Conservation (phyloP, 2,888 invertebrate species). For the Acronicta alni region DNA sequence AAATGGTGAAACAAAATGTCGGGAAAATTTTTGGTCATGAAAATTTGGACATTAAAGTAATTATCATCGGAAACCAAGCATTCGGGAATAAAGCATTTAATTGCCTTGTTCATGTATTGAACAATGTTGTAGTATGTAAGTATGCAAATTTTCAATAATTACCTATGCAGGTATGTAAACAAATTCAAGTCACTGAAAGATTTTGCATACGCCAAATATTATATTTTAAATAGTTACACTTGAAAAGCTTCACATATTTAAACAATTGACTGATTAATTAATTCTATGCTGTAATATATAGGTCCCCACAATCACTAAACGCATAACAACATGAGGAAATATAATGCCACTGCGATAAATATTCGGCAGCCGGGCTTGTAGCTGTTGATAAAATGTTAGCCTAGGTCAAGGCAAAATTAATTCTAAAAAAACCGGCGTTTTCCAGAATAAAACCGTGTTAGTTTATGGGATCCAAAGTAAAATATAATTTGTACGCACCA, state of each 20-base stretch:
- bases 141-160: neutral
- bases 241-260: neutral
- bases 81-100: neutral
- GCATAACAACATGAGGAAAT: constrained; percentile 51
- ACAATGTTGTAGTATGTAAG: neutral
- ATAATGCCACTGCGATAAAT: constrained; percentile 63
- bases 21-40: constrained; percentile 4
- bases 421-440: constrained; percentile 53
- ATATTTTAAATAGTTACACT: neutral
- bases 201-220: constrained; percentile 12
- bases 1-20: constrained; percentile 11
- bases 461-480: constrained; percentile 31
- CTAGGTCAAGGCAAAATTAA: constrained; percentile 83
- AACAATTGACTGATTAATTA: neutral
- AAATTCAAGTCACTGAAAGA: constrained; percentile 11
- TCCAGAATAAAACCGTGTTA: constrained; percentile 15
- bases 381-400: constrained; percentile 83
- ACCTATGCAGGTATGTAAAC: constrained; percentile 5
- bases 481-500: constrained; percentile 77
- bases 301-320: constrained; percentile 9
- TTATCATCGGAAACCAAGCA: neutral
- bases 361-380: constrained; percentile 64
- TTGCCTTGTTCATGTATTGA: neutral
- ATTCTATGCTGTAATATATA: constrained; percentile 1
- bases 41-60: neutral